phyloP scores from a whole-genome alignment of 2,797 vertebrate species.

The Mus caroli region DNA sequence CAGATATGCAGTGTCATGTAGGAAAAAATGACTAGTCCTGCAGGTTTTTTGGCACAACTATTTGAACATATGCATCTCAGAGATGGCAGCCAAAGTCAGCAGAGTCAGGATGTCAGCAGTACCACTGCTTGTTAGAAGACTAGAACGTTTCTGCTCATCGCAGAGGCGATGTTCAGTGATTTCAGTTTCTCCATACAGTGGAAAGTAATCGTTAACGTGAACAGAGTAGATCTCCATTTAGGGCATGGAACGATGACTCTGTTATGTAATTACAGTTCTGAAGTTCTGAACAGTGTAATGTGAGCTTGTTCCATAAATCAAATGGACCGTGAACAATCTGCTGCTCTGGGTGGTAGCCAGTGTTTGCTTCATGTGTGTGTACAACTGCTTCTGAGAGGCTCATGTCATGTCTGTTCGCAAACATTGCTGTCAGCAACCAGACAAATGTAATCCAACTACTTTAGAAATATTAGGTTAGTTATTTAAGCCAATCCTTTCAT shows the following conservation, averaged over 20 bases:
- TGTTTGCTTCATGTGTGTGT: neutral
- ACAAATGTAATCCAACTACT: conserved; percentile 13
- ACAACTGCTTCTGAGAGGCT: neutral
- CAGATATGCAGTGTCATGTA: conserved; percentile 20
- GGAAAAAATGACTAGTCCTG: neutral
- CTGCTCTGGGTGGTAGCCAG: neutral
- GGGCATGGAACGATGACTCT: neutral
- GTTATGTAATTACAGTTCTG: neutral
- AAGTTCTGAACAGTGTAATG: neutral
- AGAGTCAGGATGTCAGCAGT: conserved; percentile 13
- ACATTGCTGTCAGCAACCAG: neutral
- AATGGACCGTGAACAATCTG: neutral
- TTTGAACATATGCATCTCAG: conserved; percentile 23
- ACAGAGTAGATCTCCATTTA: neutral
- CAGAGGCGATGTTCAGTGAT: neutral
- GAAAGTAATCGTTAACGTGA: conserved; percentile 37
- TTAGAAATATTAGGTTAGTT: conserved; percentile 46
- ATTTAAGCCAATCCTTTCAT: conserved; percentile 48
- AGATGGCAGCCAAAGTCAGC: conserved; percentile 50
- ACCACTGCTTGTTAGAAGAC: conserved; percentile 35
- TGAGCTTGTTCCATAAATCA: neutral
- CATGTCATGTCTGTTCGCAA: conserved; percentile 19
- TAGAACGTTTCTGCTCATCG: conserved; percentile 35
- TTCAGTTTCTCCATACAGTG: neutral
- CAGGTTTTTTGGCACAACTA: conserved; percentile 29